Conservation (phyloP, 2,888 invertebrate species). For the Drosophila fungiperda region DNA sequence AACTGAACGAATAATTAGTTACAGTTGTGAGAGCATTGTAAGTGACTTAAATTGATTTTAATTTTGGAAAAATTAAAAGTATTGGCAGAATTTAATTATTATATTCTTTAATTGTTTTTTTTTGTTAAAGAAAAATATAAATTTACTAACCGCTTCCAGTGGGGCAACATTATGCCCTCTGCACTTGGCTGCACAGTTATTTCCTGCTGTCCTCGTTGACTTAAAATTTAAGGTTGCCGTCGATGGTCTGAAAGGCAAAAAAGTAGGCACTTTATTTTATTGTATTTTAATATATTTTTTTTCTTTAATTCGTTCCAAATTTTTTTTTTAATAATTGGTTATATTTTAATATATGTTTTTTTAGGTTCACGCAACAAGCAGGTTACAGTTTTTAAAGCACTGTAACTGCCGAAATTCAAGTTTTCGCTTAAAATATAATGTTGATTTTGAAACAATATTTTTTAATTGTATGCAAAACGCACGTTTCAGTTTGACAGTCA, state of each 20-base stretch:
- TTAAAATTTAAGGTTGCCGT: constrained; percentile 70
- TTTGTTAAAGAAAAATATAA: not conserved
- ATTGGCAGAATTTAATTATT: not conserved
- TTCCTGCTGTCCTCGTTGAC: constrained; percentile 67
- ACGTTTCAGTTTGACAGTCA: constrained; percentile 47
- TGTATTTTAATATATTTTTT: constrained; percentile 1
- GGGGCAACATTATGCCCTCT: constrained; percentile 85
- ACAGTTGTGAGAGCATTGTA: constrained; percentile 2
- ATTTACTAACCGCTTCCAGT: constrained; percentile 84
- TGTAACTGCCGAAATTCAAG: not conserved
- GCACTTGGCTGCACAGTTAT: constrained; percentile 70
- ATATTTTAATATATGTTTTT: not conserved
- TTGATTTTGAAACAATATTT: not conserved
- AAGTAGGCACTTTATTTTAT: constrained; percentile 62
- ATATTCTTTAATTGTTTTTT: not conserved
- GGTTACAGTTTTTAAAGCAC: constrained; percentile 43
- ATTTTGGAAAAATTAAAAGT: not conserved
- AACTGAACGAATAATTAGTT: not conserved
- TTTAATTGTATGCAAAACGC: constrained; percentile 3
- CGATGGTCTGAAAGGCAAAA: constrained; percentile 70
- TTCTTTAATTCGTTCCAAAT: constrained; percentile 4
- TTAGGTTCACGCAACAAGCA: constrained; percentile 12
- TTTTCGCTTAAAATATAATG: constrained; percentile 1
- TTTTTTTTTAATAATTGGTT: not conserved
- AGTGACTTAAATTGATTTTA: not conserved